Evolutionary conservation across 2,797 vertebrate genomes (phyloP).

Genomic region (Acanthiza pusilla): DNA sequence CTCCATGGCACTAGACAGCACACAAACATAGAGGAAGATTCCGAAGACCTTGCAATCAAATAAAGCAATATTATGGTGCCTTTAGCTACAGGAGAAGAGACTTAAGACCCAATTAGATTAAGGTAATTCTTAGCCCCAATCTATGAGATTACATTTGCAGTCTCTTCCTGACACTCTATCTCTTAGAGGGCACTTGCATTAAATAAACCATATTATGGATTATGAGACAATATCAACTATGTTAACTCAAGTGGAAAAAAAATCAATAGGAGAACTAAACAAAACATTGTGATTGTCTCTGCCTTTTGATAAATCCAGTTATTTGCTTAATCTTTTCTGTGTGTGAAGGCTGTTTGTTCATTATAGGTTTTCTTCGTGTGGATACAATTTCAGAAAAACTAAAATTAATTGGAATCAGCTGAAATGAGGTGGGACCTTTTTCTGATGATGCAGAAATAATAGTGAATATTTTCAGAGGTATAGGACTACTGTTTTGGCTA

Average conservation of each 20-base stretch:
- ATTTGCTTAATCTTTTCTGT: neutral
- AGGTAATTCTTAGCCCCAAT: neutral
- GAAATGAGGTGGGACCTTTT: neutral
- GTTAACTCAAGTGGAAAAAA: slow-evolving; percentile 13
- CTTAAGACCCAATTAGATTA: slow-evolving; percentile 39
- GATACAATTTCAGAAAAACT: neutral
- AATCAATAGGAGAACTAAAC: neutral
- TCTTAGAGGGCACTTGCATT: neutral
- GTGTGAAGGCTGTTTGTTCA: neutral
- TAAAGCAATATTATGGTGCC: slow-evolving; percentile 28
- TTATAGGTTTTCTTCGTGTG: neutral
- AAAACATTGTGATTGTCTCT: neutral
- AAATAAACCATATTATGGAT: slow-evolving; percentile 14
- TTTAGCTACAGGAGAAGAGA: slow-evolving; percentile 38
- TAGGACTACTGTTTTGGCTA: neutral
- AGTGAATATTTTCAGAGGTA: neutral
- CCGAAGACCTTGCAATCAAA: slow-evolving; percentile 28
- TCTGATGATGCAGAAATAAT: neutral
- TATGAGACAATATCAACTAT: neutral
- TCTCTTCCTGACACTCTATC: slow-evolving; percentile 47
- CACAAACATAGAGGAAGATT: slow-evolving; percentile 30
- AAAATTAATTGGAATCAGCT: neutral
- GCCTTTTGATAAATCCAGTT: neutral
- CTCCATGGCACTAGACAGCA: slow-evolving; percentile 34
- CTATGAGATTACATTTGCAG: slow-evolving; percentile 8